phyloP scores from a whole-genome alignment of 92 coral and sea anemone genomes.

The Bergia puertoricense region DNA sequence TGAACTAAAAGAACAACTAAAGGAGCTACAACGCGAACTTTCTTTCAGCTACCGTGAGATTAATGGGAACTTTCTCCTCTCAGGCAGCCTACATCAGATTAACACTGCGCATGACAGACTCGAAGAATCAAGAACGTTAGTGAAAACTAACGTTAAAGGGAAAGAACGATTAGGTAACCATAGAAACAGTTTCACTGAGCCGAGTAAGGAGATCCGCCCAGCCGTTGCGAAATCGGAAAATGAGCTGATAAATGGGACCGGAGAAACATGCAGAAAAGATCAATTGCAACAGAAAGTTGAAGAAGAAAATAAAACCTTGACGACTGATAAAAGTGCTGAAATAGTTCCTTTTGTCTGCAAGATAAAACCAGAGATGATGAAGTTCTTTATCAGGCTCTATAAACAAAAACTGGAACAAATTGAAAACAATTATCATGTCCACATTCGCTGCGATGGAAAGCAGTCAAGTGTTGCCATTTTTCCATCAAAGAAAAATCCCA shows the following conservation, averaged over 20 bases:
- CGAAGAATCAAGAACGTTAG: not conserved
- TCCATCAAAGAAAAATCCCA: not conserved
- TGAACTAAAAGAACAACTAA: not conserved
- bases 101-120: constrained; percentile 12
- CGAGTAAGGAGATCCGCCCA: not conserved
- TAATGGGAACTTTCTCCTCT: constrained; percentile 18
- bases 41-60: constrained; percentile 15
- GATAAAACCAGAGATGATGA: constrained; percentile 34
- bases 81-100: constrained; percentile 22
- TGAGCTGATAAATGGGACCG: not conserved
- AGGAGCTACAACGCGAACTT: constrained; percentile 1
- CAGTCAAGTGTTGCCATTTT: constrained; percentile 14
- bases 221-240: not conserved
- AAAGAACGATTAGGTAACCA: not conserved
- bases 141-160: not conserved
- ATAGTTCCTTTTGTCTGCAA: constrained; percentile 1
- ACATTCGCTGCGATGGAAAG: constrained; percentile 12
- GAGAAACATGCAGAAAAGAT: not conserved
- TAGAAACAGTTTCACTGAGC: not conserved
- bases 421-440: not conserved
- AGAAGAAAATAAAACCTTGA: not conserved
- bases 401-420: constrained; percentile 24
- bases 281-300: not conserved
- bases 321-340: not conserved
- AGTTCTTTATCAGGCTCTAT: constrained; percentile 20